Percentiles rank a stretch among this genome's conserved stretches.
Evolutionary conservation across 2,888 invertebrate species (phyloP).

Genomic region (Microctonus aethiopoides): DNA sequence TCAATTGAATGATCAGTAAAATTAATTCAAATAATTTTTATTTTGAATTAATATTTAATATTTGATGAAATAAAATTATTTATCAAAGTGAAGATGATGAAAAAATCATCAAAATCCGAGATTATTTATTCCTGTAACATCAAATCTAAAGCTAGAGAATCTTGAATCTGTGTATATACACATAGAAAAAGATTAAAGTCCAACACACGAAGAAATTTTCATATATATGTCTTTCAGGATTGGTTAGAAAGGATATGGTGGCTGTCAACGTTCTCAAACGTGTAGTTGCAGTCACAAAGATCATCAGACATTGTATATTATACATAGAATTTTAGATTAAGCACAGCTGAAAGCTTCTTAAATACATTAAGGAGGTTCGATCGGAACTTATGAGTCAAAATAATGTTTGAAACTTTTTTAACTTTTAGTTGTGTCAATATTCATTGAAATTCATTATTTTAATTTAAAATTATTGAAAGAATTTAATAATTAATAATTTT

Average conservation of each 20-base stretch:
- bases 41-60: too few relatives aligned
- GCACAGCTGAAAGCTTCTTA: background rate
- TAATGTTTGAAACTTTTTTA: too few relatives aligned
- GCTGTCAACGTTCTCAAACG: constrained; percentile 9
- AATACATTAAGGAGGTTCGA: too few relatives aligned
- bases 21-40: background rate
- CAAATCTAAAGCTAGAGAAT: constrained; percentile 56
- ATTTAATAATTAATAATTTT: too few relatives aligned
- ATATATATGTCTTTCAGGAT: constrained; percentile 51
- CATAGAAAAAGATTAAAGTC: constrained; percentile 38
- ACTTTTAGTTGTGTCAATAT: too few relatives aligned
- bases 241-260: constrained; percentile 24
- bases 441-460: too few relatives aligned
- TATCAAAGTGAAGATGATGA: constrained; percentile 11
- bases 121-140: constrained; percentile 61
- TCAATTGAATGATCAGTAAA: background rate
- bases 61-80: background rate
- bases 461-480: too few relatives aligned
- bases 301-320: background rate
- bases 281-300: constrained; percentile 1
- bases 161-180: constrained; percentile 36
- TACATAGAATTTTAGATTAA: background rate
- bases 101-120: constrained; percentile 51
- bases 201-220: too few relatives aligned
- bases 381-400: too few relatives aligned